A percentile compares a stretch with the other conserved stretches of the same genome.
Conservation (phyloP, 2,797 vertebrate species). For the Coilia nasus region DNA sequence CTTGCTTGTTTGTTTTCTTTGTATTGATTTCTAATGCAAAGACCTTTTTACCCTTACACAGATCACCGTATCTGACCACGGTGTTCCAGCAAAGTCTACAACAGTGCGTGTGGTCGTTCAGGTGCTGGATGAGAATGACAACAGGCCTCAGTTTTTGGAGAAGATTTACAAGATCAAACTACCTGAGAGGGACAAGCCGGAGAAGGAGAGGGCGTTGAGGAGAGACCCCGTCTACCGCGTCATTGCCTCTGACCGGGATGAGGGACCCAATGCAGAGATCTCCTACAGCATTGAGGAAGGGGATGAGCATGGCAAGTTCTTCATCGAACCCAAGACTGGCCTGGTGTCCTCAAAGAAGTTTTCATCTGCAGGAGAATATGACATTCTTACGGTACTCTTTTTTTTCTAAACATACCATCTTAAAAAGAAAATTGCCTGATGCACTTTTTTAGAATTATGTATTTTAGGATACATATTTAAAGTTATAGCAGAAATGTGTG, state of each 20-base stretch:
- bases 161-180: conserved; percentile 97
- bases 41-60: conserved; percentile 54
- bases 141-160: conserved; percentile 91
- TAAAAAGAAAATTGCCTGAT: neutral
- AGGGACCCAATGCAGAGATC: conserved; percentile 92
- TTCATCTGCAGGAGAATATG: conserved; percentile 91
- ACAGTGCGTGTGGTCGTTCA: conserved; percentile 87
- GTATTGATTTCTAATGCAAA: no score
- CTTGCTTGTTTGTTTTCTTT: conserved; percentile 5
- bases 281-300: conserved; percentile 97
- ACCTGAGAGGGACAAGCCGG: conserved; percentile 85
- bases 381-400: conserved; percentile 88
- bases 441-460: neutral
- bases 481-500: neutral
- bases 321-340: conserved; percentile 96
- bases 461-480: neutral
- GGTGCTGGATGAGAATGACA: conserved; percentile 97
- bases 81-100: conserved; percentile 84
- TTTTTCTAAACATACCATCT: neutral
- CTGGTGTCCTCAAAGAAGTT: conserved; percentile 93
- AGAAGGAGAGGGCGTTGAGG: conserved; percentile 78
- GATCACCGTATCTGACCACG: conserved; percentile 90
- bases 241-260: conserved; percentile 89
- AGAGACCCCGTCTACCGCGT: conserved; percentile 93
- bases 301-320: conserved; percentile 92